phyloP scores from a whole-genome alignment of 2,888 invertebrate species.

The Halictus quadricinctus region DNA sequence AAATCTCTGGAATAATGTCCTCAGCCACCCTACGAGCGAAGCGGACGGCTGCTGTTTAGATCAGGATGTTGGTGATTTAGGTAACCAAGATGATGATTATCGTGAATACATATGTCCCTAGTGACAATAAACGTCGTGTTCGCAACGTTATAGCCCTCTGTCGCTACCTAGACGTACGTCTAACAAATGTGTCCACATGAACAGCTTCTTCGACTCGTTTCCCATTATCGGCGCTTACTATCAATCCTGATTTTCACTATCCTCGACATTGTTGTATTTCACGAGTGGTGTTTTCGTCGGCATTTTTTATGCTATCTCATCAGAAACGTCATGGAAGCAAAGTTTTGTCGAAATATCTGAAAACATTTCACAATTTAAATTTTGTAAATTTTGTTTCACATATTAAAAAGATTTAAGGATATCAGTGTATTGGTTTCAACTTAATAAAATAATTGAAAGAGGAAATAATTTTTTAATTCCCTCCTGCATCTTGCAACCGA shows the following conservation, averaged over 20 bases:
- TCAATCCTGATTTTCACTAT: neutral
- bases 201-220: neutral
- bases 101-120: constrained; percentile 22
- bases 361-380: too few species aligned
- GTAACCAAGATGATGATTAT: constrained; percentile 44
- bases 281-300: too few species aligned
- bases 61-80: constrained; percentile 20
- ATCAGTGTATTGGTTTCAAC: too few species aligned
- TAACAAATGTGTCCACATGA: constrained; percentile 14
- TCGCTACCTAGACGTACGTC: neutral
- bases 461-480: too few species aligned
- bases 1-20: constrained; percentile 35
- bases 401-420: too few species aligned
- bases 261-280: neutral
- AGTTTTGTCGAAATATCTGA: too few species aligned
- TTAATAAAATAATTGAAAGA: too few species aligned
- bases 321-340: too few species aligned
- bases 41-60: constrained; percentile 18
- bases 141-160: constrained; percentile 27
- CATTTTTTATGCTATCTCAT: too few species aligned
- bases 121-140: constrained; percentile 45
- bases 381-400: too few species aligned
- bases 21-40: constrained; percentile 24
- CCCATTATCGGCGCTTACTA: neutral
- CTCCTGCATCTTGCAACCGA: too few species aligned